Percentiles rank a stretch among this genome's conserved stretches.
phyloP scores from a whole-genome alignment of 1,140 invertebrate species.

The Leptinotarsa defecta region DNA sequence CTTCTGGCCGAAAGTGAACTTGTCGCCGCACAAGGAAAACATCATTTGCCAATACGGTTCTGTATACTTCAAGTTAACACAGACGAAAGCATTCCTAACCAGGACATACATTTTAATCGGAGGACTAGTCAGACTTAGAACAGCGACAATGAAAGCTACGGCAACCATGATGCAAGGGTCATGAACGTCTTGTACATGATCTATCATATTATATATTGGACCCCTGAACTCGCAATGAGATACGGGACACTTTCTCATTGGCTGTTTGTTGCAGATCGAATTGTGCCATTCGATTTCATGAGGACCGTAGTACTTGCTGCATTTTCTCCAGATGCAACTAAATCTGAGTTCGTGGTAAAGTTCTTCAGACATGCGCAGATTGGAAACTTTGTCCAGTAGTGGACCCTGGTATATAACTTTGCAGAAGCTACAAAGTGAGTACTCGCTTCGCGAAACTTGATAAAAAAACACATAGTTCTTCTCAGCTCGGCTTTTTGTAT shows the following conservation, averaged over 20 bases:
- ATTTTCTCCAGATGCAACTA: background rate
- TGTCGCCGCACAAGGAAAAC: background rate
- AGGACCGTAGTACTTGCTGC: background rate
- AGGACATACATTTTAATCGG: background rate
- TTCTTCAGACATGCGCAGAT: too few species aligned
- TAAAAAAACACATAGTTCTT: too few species aligned
- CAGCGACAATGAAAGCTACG: too few species aligned
- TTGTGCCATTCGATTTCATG: background rate
- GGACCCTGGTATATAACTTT: too few species aligned
- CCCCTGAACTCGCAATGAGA: background rate
- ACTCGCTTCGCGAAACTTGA: too few species aligned
- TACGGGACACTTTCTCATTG: background rate
- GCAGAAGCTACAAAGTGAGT: too few species aligned
- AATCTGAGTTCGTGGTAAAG: background rate
- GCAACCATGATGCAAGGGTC: too few species aligned
- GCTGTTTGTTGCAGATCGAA: background rate
- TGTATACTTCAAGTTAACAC: background rate
- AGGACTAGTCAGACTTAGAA: background rate
- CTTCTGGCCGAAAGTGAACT: background rate
- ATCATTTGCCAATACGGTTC: background rate
- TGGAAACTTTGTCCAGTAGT: too few species aligned
- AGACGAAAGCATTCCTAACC: background rate
- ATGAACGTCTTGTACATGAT: too few species aligned
- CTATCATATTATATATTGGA: too few species aligned
- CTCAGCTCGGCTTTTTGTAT: too few species aligned